These are phyloP conservation scores for Frankliniella intonsa DNA, from an alignment of 2,888 invertebrate genomes.

Conservation along the genomic window DNA sequence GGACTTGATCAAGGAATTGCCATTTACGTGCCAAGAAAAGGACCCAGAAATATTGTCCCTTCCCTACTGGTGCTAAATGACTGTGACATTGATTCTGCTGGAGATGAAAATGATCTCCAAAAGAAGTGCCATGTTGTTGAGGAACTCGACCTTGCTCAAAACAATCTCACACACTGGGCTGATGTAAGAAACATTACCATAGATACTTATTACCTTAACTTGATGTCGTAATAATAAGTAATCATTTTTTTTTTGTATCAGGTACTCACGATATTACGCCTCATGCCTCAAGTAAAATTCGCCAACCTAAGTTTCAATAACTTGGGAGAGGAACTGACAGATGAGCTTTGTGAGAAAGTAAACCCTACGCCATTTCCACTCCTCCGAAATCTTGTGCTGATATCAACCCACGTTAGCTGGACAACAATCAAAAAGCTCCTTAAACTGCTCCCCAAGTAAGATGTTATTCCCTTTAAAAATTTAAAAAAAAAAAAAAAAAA, in stretches of 20 bases:
- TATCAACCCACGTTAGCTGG: slow-evolving; percentile 85
- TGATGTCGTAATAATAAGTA: slow-evolving; percentile 4
- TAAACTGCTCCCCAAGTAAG: slow-evolving; percentile 62
- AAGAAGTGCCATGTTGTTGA: slow-evolving; percentile 85
- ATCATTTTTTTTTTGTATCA: slow-evolving; percentile 45
- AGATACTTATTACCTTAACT: not conserved
- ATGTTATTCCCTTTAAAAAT: not conserved
- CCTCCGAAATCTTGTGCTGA: slow-evolving; percentile 55
- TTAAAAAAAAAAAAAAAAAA: slow-evolving; percentile 28
- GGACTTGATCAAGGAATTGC: slow-evolving; percentile 62
- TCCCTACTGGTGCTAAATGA: slow-evolving; percentile 82
- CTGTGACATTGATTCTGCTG: slow-evolving; percentile 86
- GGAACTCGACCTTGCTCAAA: slow-evolving; percentile 90
- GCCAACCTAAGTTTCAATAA: slow-evolving; percentile 89
- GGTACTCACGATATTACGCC: slow-evolving; percentile 80
- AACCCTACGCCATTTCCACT: slow-evolving; percentile 37
- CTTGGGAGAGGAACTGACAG: slow-evolving; percentile 61
- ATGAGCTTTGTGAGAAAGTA: slow-evolving; percentile 35
- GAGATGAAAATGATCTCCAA: slow-evolving; percentile 71
- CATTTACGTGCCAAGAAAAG: slow-evolving; percentile 80
- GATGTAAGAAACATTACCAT: slow-evolving; percentile 57
- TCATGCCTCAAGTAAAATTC: slow-evolving; percentile 84
- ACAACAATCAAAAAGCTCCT: slow-evolving; percentile 71
- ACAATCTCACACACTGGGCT: slow-evolving; percentile 81
- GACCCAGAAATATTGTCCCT: slow-evolving; percentile 64